Base-by-base conservation (phyloP, 1,140 invertebrate species). In the Heliconius eleuchia region DNA sequence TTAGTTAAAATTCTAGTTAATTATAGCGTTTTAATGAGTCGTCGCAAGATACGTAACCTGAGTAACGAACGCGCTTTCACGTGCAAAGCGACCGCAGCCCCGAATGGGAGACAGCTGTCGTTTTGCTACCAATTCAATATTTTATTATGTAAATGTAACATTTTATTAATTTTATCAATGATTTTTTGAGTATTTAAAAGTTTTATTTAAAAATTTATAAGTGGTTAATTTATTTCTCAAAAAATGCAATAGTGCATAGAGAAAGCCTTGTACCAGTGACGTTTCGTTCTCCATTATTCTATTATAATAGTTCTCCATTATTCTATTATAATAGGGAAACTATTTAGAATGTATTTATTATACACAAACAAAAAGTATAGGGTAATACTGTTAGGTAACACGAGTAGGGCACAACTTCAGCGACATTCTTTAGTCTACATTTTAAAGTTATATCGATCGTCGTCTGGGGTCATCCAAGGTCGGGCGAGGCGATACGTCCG, bases 381-480 rank as follows among this genome's bases (percentile, higher is more conserved):
- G 23, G 23, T 23, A 23, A 23, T 23, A 23, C 23, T 23, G 27
- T 30, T 37, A 37, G 34, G 34, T 37, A 37, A 23, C 23, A 30
- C 27, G 9, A 66, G 60, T 66, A 66, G 60, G 60, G 60, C 60
- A 57, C 6, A 57, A 57, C 19, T 57, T 57, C 55, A 57, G 55
- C 55, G 55, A 57, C 55, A 30, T 66, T 66, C 60, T 66, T 66
- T 66, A 66, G 60, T 66, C 60, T 66, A 66, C 60, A 66, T 66
- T 66, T 30, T 30, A 66, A 66, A 66, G 60, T 27, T 27, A 27
- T 66, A 66, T 66, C 60, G 60, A 66, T 30, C 60, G 60, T 11
- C 60, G 55, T 57, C 55, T 57, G 60, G 60, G 60, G 60, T 66
- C 60, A 66, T 66, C 60, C 60, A 66, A 66, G 60, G 60, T 66